Evolutionary conservation across 2,797 vertebrate genomes (phyloP).

Genomic region (Cyprinodon diabolis): DNA sequence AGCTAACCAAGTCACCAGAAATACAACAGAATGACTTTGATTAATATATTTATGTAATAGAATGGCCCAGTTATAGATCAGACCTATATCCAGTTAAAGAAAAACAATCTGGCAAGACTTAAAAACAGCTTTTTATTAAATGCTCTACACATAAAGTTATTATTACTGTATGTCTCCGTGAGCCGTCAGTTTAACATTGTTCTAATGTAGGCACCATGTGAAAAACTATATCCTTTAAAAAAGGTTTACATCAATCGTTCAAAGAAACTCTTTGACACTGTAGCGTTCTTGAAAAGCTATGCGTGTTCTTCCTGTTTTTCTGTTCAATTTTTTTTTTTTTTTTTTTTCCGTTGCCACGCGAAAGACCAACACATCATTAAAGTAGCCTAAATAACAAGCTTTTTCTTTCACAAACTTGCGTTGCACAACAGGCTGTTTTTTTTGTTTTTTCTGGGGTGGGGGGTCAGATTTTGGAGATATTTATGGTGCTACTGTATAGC

Average conservation of each 20-base stretch:
- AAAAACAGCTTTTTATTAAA: too few species aligned
- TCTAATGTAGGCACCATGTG: too few species aligned
- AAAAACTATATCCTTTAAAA: background rate
- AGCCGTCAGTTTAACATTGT: background rate
- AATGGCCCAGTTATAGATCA: background rate
- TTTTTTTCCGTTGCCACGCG: background rate
- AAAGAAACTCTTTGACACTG: background rate
- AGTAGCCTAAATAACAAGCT: conserved; percentile 10
- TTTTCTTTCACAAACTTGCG: conserved; percentile 16
- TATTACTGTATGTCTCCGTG: too few species aligned
- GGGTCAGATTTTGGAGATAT: too few species aligned
- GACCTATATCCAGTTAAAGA: too few species aligned
- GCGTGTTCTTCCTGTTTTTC: conserved; percentile 15
- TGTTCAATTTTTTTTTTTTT: conserved; percentile 2
- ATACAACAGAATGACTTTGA: background rate
- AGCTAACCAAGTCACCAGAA: too few species aligned
- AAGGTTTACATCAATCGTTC: background rate
- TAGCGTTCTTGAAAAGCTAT: background rate
- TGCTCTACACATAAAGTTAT: too few species aligned
- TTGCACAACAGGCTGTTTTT: conserved; percentile 11
- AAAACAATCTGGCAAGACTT: too few species aligned
- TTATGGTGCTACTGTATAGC: too few species aligned
- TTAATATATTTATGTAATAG: background rate
- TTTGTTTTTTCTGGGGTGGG: background rate
- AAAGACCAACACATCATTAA: background rate